A percentile compares a stretch with the other conserved stretches of the same genome.
Conservation (phyloP, 2,797 vertebrate genomes). For the Limnodromus scolopaceus region DNA sequence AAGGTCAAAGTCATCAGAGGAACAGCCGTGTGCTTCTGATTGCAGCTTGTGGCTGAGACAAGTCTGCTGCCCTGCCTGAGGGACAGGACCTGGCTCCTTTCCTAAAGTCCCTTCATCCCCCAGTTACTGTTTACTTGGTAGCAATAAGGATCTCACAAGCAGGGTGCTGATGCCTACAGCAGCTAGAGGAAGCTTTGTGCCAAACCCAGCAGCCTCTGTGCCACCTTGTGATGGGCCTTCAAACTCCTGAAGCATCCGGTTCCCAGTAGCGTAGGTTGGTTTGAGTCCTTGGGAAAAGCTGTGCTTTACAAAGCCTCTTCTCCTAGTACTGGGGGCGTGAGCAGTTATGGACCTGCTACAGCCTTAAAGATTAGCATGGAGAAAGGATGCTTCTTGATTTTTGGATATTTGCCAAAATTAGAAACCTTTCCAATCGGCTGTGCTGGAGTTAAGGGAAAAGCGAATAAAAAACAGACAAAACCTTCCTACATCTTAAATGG, state of each 20-base stretch:
- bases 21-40: not conserved
- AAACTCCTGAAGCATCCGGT: not conserved
- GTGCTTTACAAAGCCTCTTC: not conserved
- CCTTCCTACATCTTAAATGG: not conserved
- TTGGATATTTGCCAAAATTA: slow-evolving; percentile 12
- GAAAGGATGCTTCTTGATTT: not conserved
- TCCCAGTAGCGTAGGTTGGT: not conserved
- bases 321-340: not conserved
- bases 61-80: not conserved
- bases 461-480: not conserved
- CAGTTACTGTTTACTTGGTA: slow-evolving; percentile 7
- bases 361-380: not conserved
- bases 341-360: not conserved
- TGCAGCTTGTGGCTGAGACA: slow-evolving; percentile 1
- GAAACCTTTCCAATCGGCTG: not conserved
- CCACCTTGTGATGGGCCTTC: not conserved
- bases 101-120: not conserved
- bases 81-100: not conserved
- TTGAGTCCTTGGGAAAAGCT: not conserved
- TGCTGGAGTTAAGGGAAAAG: not conserved
- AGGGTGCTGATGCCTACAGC: not conserved
- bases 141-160: slow-evolving; percentile 37
- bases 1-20: slow-evolving; percentile 50
- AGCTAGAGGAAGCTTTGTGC: slow-evolving; percentile 17
- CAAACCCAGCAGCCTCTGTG: slow-evolving; percentile 29